Percentiles rank a stretch among this genome's conserved stretches.
Evolutionary conservation across 2,113 vertebrate genomes (phyloP).

Genomic region (Nansenia antarctica): DNA sequence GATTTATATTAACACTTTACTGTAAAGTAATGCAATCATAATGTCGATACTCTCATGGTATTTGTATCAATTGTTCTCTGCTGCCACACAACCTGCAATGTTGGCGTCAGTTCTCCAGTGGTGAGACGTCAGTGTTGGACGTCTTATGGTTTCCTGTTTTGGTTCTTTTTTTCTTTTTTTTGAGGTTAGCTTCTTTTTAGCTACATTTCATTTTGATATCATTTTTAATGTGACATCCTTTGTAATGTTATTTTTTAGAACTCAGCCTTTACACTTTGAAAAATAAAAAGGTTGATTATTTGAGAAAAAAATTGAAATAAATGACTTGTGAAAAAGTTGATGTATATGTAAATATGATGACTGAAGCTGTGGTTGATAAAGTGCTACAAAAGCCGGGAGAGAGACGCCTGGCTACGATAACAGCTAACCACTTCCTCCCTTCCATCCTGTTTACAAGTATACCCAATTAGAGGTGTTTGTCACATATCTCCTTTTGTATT

Average conservation of each 20-base stretch:
- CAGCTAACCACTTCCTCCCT: constrained; percentile 39
- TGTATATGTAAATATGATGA: constrained; percentile 65
- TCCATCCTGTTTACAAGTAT: constrained; percentile 92
- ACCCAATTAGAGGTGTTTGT: constrained; percentile 89
- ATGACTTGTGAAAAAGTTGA: constrained; percentile 63
- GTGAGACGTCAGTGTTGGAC: constrained; percentile 50
- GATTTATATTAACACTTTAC: constrained; percentile 93
- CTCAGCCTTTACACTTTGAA: constrained; percentile 68
- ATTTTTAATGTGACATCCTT: constrained; percentile 60
- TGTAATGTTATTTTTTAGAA: constrained; percentile 68
- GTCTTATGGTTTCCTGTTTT: constrained; percentile 31
- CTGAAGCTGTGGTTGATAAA: constrained; percentile 45
- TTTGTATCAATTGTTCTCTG: constrained; percentile 89
- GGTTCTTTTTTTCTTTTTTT: constrained; percentile 5
- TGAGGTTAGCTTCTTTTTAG: not conserved
- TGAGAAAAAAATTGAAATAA: constrained; percentile 35
- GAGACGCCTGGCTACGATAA: constrained; percentile 22
- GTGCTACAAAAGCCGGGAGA: constrained; percentile 53
- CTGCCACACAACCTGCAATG: constrained; percentile 86
- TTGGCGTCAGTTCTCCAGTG: constrained; percentile 70
- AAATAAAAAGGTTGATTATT: constrained; percentile 66
- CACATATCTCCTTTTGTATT: constrained; percentile 86
- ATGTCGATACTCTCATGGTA: constrained; percentile 86
- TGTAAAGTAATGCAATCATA: constrained; percentile 88
- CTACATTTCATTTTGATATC: constrained; percentile 28